Evolutionary conservation across 2,113 vertebrate genomes (phyloP), one percentile per base, ranked within the genome.

Genomic region (Phalacrocorax aristotelis): DNA sequence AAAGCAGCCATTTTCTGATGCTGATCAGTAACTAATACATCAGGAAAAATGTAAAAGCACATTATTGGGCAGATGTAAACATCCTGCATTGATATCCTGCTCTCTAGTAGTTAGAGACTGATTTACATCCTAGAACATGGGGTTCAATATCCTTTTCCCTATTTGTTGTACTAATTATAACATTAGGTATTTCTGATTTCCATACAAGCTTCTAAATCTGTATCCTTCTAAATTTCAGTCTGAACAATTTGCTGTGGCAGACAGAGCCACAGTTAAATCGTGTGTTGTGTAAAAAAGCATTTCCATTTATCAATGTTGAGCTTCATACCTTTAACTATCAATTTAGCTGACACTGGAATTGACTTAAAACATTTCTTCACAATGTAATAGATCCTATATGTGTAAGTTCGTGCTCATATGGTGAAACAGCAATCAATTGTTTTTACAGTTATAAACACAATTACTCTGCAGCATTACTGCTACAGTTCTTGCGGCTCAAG

Each of bases 251-350:
- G 48, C 82, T 66, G 61, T 57, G 61, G 65, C 91, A 94, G 83
- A 71, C 2, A 2, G 86, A 77, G 65, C 48, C 49, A 44, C 1
- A 1, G 81, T 87, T 87, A 91, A 91, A 94, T 93, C 72, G 75
- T 36, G 22, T 81, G 77, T 34, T 82, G 42, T 87, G 78, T 61
- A 80, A 91, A 94, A 94, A 95, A 65, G 16, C 87, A 91, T 85
- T 94, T 88, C 60, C 83, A 88, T 96, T 89, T 86, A 86, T 90
- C 93, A 95, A 5, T 52, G 90, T 64, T 96, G 90, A 74, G 93
- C 95, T 97, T 93, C 85, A 74, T 95, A 74, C 62, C 32, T 93
- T 70, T 85, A 96, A 93, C 85, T 88, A 97, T 90, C 95, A 90
- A 90, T 94, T 93, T 80, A 85, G 15, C 60, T 75, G 84, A 77